Conservation (phyloP, 2,888 invertebrate genomes). For the Drosophila testacea region DNA sequence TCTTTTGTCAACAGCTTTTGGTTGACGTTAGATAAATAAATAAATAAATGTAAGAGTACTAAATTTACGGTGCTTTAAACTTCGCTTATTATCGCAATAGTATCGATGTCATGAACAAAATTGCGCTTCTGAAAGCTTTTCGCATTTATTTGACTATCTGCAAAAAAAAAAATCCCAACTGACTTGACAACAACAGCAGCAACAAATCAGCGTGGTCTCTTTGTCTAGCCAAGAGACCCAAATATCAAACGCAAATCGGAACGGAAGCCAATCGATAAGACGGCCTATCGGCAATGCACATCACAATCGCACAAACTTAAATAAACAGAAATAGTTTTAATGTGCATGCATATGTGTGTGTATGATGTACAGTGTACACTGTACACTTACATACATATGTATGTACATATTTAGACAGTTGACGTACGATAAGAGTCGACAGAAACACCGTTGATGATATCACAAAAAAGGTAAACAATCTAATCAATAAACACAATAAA, state of each 20-base stretch:
- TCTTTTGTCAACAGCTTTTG: no score
- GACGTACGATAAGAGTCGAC: conserved; percentile 69
- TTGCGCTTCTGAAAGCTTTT: not conserved
- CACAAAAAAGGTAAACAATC: conserved; percentile 79
- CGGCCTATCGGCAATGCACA: conserved; percentile 33
- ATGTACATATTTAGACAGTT: conserved; percentile 72
- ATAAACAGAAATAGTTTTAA: conserved; percentile 49
- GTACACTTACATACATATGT: conserved; percentile 3
- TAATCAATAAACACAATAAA: conserved; percentile 76
- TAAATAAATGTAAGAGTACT: not conserved
- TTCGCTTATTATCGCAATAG: not conserved
- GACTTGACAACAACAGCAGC: conserved; percentile 34
- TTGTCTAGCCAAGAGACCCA: conserved; percentile 37
- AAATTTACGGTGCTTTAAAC: not conserved
- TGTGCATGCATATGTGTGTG: conserved; percentile 11
- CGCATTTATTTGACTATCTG: not conserved
- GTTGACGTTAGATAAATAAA: no score
- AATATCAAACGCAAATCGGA: conserved; percentile 56
- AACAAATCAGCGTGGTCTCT: conserved; percentile 17
- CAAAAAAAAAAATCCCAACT: conserved; percentile 24
- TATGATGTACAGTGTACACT: not conserved
- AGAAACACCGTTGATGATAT: conserved; percentile 65
- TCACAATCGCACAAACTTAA: conserved; percentile 25
- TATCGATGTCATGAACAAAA: not conserved
- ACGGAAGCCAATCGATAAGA: conserved; percentile 74